Conservation (phyloP, 2,113 vertebrate genomes). For the Pipra filicauda region DNA sequence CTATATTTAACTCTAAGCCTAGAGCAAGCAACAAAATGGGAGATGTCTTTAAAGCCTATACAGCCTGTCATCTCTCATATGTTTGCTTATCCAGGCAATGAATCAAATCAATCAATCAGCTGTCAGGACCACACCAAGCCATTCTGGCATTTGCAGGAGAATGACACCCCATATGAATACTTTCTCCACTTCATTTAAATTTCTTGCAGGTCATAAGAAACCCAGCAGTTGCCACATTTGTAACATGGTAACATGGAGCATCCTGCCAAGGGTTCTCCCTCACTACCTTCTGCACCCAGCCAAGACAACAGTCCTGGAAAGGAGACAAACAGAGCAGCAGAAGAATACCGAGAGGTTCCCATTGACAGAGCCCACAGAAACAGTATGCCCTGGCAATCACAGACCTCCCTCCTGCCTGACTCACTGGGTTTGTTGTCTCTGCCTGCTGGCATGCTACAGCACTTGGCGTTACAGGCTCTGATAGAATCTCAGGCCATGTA, state of each 20-base stretch:
- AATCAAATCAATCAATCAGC: constrained; percentile 41
- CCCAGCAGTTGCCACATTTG: background rate
- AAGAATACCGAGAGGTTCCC: background rate
- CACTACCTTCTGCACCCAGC: background rate
- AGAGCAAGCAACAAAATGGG: constrained; percentile 2
- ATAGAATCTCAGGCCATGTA: background rate
- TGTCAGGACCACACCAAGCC: background rate
- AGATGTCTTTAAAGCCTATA: background rate
- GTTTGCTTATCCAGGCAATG: background rate
- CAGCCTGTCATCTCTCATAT: constrained; percentile 33
- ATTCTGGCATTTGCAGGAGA: background rate
- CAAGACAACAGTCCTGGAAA: background rate
- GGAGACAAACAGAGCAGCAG: background rate
- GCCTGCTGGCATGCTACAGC: background rate
- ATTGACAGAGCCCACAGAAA: fast-evolving
- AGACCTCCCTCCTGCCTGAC: background rate
- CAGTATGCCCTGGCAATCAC: background rate
- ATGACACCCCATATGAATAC: background rate
- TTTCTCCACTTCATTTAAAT: background rate
- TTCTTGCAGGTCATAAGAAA: background rate
- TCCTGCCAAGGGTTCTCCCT: background rate
- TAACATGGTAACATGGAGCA: background rate
- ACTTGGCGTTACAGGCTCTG: background rate
- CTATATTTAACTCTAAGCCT: constrained; percentile 20
- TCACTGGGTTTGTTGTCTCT: fast-evolving